A percentile compares a stretch with the other conserved stretches of the same genome.
phyloP scores from a whole-genome alignment of 2,888 invertebrate genomes.

The Dendrolimus houi region DNA sequence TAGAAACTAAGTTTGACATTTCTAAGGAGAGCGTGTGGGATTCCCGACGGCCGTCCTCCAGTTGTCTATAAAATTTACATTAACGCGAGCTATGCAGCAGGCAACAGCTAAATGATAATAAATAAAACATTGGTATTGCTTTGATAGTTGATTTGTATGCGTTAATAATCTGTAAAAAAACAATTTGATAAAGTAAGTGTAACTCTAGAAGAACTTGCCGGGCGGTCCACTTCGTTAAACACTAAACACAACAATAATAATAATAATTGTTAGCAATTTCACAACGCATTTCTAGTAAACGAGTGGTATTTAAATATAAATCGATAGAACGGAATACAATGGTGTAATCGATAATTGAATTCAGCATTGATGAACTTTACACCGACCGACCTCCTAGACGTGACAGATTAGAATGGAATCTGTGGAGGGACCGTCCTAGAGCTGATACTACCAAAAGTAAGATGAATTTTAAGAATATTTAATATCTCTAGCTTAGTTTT shows the following conservation, averaged over 20 bases:
- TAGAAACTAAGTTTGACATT: too few species aligned
- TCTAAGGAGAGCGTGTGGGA: too few species aligned
- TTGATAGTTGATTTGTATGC: too few species aligned
- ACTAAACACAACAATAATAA: constrained; percentile 33
- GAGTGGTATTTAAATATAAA: constrained; percentile 75
- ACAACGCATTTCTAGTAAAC: constrained; percentile 71
- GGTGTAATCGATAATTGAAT: constrained; percentile 77
- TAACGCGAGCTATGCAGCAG: too few species aligned
- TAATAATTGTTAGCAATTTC: constrained; percentile 56
- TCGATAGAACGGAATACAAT: constrained; percentile 73
- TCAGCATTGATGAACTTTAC: constrained; percentile 76
- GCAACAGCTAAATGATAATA: too few species aligned
- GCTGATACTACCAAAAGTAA: constrained; percentile 33
- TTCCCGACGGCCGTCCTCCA: too few species aligned
- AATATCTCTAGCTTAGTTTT: too few species aligned
- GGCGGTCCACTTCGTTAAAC: constrained; percentile 61
- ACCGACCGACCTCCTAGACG: constrained; percentile 71
- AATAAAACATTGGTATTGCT: too few species aligned
- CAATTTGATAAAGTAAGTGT: background rate
- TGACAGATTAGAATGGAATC: constrained; percentile 75
- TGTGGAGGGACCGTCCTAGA: constrained; percentile 38
- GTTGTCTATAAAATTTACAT: too few species aligned
- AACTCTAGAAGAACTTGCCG: constrained; percentile 29
- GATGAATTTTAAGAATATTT: too few species aligned
- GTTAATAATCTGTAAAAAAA: background rate